Evolutionary conservation across 2,888 invertebrate species (phyloP), one percentile per base, ranked within the genome.

Genomic region (Pachydiplax longipennis): DNA sequence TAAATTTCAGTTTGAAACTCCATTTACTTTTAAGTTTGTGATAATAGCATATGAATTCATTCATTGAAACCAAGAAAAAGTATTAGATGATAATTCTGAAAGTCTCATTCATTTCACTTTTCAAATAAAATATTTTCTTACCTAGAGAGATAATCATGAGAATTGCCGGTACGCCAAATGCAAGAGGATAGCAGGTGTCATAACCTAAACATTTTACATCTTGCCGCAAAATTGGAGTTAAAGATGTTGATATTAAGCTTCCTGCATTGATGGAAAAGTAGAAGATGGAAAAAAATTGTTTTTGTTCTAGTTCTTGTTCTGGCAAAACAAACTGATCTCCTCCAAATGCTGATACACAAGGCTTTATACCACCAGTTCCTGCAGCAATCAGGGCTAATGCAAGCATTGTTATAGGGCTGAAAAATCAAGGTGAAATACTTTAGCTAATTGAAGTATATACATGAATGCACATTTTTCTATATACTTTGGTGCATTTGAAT

Each of bases 81-180:
- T 44, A 44, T 44, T 44, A 6, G 44, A 44, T 6, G 6, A 44
- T 44, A 44, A 8, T 44, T 44, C 8, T 10, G 0, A 8, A 44
- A 44, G 10, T 44, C 44, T 10, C 4, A 44, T 44, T 44, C 44
- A 44, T 44, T 44, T 10, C 6, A 44, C 6, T 44, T 44, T 44
- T 44, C 44, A 44, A 44, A 44, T 44, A 44, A 58, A 90, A 53
- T 35, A 0, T 81, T 13, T 58, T 94, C 95, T 95, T 95, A 98
- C 97, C 93, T 91, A 98, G 95, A 0, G 99, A 97, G 8, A 97
- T 91, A 35, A 98, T 93, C 98, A 99, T 99, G 0, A 99, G 95
- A 90, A 96, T 92, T 0, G 98, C 98, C 0, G 99, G 99, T 6
- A 99, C 96, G 0, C 98, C 97, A 93, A 99, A 99, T 0, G 99